A percentile compares a stretch with the other conserved stretches of the same genome.
Evolutionary conservation across 2,888 invertebrate species (phyloP).

Genomic region (Stegana nigrithorax): DNA sequence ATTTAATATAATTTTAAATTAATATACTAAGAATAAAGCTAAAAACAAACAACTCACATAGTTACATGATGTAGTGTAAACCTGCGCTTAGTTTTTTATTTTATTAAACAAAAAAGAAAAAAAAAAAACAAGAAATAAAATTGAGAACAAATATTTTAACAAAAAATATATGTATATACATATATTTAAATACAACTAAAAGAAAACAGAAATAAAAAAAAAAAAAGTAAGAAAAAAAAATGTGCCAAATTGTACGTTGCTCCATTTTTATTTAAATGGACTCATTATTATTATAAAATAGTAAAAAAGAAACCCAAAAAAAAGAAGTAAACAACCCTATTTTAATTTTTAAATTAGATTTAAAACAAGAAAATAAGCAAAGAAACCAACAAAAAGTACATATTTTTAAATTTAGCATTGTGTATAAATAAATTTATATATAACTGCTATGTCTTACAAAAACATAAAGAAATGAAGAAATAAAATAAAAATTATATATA

Average conservation of each 20-base stretch:
- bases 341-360: slow-evolving; percentile 34
- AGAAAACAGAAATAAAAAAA: slow-evolving; percentile 6
- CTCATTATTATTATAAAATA: slow-evolving; percentile 31
- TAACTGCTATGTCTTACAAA: slow-evolving; percentile 42
- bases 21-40: slow-evolving; percentile 13
- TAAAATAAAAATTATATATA: background rate
- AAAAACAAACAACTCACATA: slow-evolving; percentile 8
- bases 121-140: slow-evolving; percentile 21
- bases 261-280: slow-evolving; percentile 58
- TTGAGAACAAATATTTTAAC: slow-evolving; percentile 20
- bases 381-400: no score
- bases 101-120: slow-evolving; percentile 41
- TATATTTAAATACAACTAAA: no score
- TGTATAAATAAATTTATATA: slow-evolving; percentile 39
- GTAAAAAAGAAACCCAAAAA: slow-evolving; percentile 48
- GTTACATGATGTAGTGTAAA: slow-evolving; percentile 27
- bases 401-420: slow-evolving; percentile 62
- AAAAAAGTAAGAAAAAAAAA: slow-evolving; percentile 48
- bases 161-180: slow-evolving; percentile 39
- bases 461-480: background rate
- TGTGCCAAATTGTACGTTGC: slow-evolving; percentile 69
- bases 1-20: slow-evolving; percentile 10
- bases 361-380: slow-evolving; percentile 28
- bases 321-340: slow-evolving; percentile 35
- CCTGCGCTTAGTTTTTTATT: slow-evolving; percentile 32